Evolutionary conservation across 2,888 invertebrate species (phyloP).

Genomic region (Scaptomyza parva): DNA sequence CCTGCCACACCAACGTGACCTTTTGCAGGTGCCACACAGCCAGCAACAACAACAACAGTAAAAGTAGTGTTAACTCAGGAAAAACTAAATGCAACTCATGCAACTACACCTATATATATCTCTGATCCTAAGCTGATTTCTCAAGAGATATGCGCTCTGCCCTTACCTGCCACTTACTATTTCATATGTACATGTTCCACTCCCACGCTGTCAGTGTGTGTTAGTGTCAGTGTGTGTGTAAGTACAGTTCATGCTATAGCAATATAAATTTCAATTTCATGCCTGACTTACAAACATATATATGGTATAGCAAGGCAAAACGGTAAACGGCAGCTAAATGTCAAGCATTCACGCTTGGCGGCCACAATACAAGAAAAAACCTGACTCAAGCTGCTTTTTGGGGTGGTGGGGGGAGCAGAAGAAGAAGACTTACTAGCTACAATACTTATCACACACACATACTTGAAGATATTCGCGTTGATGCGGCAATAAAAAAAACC

Average conservation of each 20-base stretch:
- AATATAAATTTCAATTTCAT: conserved; percentile 77
- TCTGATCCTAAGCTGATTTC: conserved; percentile 40
- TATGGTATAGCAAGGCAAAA: conserved; percentile 23
- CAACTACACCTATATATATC: neutral
- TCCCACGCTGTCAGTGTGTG: neutral
- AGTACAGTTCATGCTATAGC: conserved; percentile 42
- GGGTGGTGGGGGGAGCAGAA: no score
- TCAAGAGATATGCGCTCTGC: conserved; percentile 28
- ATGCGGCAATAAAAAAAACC: conserved; percentile 67
- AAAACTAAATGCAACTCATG: neutral
- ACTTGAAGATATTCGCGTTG: conserved; percentile 31
- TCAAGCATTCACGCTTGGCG: conserved; percentile 51
- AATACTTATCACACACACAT: conserved; percentile 51
- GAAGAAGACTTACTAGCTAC: neutral
- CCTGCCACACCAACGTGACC: conserved; percentile 35
- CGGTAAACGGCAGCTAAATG: conserved; percentile 55
- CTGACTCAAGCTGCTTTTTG: conserved; percentile 26
- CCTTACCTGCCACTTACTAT: conserved; percentile 7
- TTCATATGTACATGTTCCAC: neutral
- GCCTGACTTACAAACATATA: conserved; percentile 48
- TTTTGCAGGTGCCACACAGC: conserved; percentile 22
- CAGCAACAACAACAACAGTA: neutral
- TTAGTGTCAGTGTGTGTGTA: conserved; percentile 6
- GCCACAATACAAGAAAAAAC: conserved; percentile 37
- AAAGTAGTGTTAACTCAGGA: conserved; percentile 4